Conservation (phyloP, 2,113 vertebrate genomes). For the Polyodon spathula region DNA sequence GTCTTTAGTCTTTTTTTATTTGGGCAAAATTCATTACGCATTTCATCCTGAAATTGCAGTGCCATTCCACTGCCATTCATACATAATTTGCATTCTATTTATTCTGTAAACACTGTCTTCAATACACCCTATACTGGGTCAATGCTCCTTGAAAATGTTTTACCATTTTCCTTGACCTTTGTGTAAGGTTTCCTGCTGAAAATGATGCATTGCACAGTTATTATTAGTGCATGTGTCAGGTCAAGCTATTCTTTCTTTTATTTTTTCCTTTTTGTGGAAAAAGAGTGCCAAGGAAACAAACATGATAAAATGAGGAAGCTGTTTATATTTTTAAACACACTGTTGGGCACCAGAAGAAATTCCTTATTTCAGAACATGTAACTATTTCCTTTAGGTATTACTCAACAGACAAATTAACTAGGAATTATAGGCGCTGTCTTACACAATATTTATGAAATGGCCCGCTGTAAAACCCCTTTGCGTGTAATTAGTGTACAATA, state of each 20-base stretch:
- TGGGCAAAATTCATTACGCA: too few relatives aligned
- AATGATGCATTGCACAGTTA: constrained; percentile 3
- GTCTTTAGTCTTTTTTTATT: too few relatives aligned
- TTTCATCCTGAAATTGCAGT: too few relatives aligned
- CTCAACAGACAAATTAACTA: too few relatives aligned
- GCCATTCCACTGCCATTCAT: neutral
- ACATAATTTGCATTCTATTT: neutral
- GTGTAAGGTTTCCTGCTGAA: neutral
- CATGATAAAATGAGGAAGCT: neutral
- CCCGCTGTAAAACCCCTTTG: too few relatives aligned
- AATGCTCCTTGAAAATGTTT: neutral
- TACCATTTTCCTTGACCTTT: constrained; percentile 5
- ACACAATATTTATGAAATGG: too few relatives aligned
- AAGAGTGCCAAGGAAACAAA: neutral
- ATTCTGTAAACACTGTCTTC: neutral
- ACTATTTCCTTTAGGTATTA: too few relatives aligned
- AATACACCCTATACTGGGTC: neutral
- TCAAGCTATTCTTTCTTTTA: neutral
- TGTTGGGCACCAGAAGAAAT: too few relatives aligned
- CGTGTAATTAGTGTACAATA: too few relatives aligned
- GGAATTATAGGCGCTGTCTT: too few relatives aligned
- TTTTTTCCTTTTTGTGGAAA: constrained; percentile 7
- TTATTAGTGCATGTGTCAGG: constrained; percentile 1
- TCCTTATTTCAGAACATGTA: too few relatives aligned
- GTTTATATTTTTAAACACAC: too few relatives aligned